Evolutionary conservation across 2,888 invertebrate genomes (phyloP).

Genomic region (Chloroclysta siterata): DNA sequence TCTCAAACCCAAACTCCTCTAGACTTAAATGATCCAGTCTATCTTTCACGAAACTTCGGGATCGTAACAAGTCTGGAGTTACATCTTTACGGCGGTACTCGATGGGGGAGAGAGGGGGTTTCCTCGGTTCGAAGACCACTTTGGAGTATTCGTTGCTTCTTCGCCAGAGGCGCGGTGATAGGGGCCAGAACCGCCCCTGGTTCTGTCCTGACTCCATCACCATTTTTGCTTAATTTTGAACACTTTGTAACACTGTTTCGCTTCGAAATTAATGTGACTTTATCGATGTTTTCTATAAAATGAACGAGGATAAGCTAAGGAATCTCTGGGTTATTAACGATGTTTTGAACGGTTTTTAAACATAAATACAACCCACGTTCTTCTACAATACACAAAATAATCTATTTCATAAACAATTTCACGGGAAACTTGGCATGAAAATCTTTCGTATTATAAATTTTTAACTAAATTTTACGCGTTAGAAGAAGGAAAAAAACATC

Average conservation of each 20-base stretch:
- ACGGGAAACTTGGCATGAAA: background rate
- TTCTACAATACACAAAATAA: background rate
- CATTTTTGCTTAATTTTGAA: slow-evolving; percentile 64
- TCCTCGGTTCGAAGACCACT: slow-evolving; percentile 77
- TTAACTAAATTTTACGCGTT: background rate
- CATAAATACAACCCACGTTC: background rate
- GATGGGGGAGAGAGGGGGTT: slow-evolving; percentile 71
- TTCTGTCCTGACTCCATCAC: slow-evolving; percentile 78
- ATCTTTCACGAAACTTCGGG: slow-evolving; percentile 68
- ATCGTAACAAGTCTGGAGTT: slow-evolving; percentile 70
- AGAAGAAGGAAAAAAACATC: background rate
- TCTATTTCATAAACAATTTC: background rate
- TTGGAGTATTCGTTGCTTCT: slow-evolving; percentile 79
- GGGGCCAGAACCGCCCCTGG: slow-evolving; percentile 76
- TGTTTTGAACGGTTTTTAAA: background rate
- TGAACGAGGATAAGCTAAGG: slow-evolving; percentile 16
- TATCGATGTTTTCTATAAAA: slow-evolving; percentile 52
- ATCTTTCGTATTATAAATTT: background rate
- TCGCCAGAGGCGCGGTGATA: slow-evolving; percentile 78
- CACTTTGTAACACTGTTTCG: slow-evolving; percentile 27
- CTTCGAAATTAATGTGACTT: slow-evolving; percentile 50
- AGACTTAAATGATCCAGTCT: slow-evolving; percentile 68
- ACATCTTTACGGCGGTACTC: slow-evolving; percentile 60
- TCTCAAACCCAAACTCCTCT: slow-evolving; percentile 57
- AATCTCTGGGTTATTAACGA: slow-evolving; percentile 18